Evolutionary conservation across 2,113 vertebrate genomes (phyloP).

Genomic region (Takifugu bimaculatus): DNA sequence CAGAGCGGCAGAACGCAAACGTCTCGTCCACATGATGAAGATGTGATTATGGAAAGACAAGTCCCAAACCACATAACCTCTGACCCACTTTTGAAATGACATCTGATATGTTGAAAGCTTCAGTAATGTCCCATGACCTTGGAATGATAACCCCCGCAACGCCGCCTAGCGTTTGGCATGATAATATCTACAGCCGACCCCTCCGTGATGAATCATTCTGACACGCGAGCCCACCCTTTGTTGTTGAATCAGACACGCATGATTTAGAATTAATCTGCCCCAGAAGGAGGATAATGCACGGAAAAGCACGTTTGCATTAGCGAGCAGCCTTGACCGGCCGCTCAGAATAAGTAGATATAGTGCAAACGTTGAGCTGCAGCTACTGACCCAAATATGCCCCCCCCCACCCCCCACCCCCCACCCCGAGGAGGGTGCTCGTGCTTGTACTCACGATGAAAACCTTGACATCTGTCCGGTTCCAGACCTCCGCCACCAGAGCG

Average conservation of each 20-base stretch:
- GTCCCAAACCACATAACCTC: slow-evolving; percentile 21
- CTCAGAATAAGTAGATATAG: slow-evolving; percentile 26
- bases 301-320: slow-evolving; percentile 26
- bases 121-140: neutral
- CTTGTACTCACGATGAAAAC: slow-evolving; percentile 84
- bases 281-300: slow-evolving; percentile 48
- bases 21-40: neutral
- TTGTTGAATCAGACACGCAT: slow-evolving; percentile 68
- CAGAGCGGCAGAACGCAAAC: neutral
- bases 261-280: slow-evolving; percentile 61
- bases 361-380: slow-evolving; percentile 29
- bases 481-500: slow-evolving; percentile 89
- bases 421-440: neutral
- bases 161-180: slow-evolving; percentile 37
- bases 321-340: slow-evolving; percentile 29
- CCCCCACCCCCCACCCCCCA: no score
- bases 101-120: slow-evolving; percentile 4
- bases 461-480: slow-evolving; percentile 80
- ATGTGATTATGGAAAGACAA: slow-evolving; percentile 15
- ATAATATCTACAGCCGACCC: slow-evolving; percentile 53
- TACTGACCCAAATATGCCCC: slow-evolving; percentile 46
- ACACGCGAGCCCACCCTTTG: slow-evolving; percentile 59
- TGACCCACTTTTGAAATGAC: slow-evolving; percentile 25
- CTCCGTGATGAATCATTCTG: slow-evolving; percentile 56
- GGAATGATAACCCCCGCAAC: neutral